These are phyloP conservation scores for Mungos mungo DNA, from an alignment of 2,113 vertebrate genomes.

Conservation along the genomic window DNA sequence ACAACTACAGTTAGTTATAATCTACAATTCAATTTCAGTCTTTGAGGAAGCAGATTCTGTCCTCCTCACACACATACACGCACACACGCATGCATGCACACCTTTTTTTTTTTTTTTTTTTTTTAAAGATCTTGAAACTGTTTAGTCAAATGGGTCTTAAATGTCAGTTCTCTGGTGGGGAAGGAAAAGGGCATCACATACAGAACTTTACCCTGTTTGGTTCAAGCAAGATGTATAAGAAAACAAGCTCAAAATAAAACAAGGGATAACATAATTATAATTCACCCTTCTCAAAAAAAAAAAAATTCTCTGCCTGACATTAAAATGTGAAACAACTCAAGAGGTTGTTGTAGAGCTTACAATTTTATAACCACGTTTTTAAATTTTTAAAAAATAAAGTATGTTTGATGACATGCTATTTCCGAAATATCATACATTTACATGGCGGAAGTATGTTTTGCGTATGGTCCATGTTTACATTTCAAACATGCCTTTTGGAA, in stretches of 20 bases:
- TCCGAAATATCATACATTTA: not conserved
- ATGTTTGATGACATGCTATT: constrained; percentile 20
- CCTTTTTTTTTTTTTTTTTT: not conserved
- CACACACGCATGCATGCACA: not conserved
- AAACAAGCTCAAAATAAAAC: constrained; percentile 58
- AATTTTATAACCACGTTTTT: not conserved
- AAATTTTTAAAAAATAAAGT: constrained; percentile 14
- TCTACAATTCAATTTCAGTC: constrained; percentile 3
- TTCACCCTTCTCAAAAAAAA: not conserved
- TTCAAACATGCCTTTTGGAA: constrained; percentile 23
- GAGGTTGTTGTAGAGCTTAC: not conserved
- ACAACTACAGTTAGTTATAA: not conserved
- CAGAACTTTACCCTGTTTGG: constrained; percentile 10
- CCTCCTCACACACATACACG: too few species aligned
- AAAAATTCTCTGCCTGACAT: not conserved
- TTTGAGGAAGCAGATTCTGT: not conserved
- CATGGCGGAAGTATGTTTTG: not conserved
- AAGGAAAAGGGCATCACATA: constrained; percentile 64
- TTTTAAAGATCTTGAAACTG: constrained; percentile 56
- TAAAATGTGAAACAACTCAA: constrained; percentile 17
- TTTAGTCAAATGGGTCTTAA: constrained; percentile 77
- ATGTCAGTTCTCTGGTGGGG: constrained; percentile 73
- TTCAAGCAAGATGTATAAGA: constrained; percentile 48
- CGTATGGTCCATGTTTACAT: not conserved
- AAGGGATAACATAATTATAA: constrained; percentile 42